A percentile compares a stretch with the other conserved stretches of the same genome.
Evolutionary conservation across 2,888 invertebrate genomes (phyloP).

Genomic region (Lacanobia oleracea): DNA sequence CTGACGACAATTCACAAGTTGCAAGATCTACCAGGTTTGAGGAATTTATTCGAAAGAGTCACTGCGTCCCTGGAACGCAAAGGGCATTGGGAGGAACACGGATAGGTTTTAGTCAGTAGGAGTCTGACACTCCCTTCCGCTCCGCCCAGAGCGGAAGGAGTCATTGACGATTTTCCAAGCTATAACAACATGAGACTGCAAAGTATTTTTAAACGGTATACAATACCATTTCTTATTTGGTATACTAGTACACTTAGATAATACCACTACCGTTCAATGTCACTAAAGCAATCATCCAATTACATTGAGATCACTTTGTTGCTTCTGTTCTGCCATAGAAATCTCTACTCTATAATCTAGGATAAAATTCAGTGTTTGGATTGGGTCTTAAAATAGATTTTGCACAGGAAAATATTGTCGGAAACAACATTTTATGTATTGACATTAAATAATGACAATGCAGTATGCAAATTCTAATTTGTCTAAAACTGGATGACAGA

Average conservation of each 20-base stretch:
- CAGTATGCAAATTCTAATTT: constrained; percentile 21
- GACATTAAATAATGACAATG: constrained; percentile 36
- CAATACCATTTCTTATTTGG: constrained; percentile 30
- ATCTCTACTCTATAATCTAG: constrained; percentile 38
- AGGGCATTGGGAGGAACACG: no score
- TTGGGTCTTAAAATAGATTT: constrained; percentile 25
- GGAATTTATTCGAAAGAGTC: no score
- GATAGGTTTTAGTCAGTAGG: no score
- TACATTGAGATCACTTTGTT: constrained; percentile 65
- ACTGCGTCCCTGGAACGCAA: no score
- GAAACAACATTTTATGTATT: constrained; percentile 45
- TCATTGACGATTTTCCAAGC: no score
- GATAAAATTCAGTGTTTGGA: constrained; percentile 15
- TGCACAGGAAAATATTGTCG: constrained; percentile 46
- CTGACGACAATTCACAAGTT: background rate
- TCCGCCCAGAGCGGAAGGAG: no score
- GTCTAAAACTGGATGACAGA: background rate
- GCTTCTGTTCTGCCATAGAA: constrained; percentile 56
- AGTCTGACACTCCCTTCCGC: no score
- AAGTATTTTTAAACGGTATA: constrained; percentile 25
- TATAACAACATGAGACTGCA: background rate
- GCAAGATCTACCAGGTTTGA: background rate
- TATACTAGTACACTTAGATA: constrained; percentile 44
- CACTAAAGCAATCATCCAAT: constrained; percentile 75
- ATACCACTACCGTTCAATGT: constrained; percentile 70